Conservation (phyloP, 2,113 vertebrate genomes). For the Solea senegalensis region DNA sequence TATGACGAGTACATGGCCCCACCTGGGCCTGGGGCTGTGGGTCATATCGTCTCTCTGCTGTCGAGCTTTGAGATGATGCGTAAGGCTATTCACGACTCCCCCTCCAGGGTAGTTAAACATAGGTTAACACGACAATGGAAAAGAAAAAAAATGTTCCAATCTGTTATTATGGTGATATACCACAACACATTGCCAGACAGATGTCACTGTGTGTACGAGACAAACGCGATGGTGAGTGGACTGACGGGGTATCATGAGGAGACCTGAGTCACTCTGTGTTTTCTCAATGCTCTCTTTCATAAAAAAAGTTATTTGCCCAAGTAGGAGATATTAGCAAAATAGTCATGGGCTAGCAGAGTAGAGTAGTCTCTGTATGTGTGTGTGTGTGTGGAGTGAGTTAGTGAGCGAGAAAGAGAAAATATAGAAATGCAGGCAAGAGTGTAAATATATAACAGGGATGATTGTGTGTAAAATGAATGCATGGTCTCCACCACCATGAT, state of each 20-base stretch:
- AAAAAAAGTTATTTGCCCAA: slow-evolving; percentile 14
- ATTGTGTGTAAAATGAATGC: slow-evolving; percentile 17
- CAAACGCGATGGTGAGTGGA: slow-evolving; percentile 31
- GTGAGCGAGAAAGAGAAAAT: background rate
- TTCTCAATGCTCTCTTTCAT: slow-evolving; percentile 35
- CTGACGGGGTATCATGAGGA: slow-evolving; percentile 49
- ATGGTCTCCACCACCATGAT: slow-evolving; percentile 13
- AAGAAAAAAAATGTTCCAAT: slow-evolving; percentile 19
- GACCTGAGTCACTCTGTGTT: slow-evolving; percentile 58
- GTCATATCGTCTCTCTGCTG: background rate
- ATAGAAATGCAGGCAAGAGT: slow-evolving; percentile 6
- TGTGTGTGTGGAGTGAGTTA: background rate
- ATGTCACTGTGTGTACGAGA: slow-evolving; percentile 61
- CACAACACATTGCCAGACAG: slow-evolving; percentile 55
- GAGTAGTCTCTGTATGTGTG: slow-evolving; percentile 14
- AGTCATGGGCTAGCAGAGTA: slow-evolving; percentile 5
- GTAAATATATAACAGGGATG: slow-evolving; percentile 17
- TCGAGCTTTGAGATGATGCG: background rate
- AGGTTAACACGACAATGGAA: slow-evolving; percentile 38
- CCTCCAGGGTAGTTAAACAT: slow-evolving; percentile 25
- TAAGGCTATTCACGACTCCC: slow-evolving; percentile 17
- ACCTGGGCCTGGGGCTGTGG: background rate
- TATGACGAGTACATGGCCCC: background rate
- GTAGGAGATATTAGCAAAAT: slow-evolving; percentile 30
- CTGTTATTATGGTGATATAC: slow-evolving; percentile 61